Percentiles rank a stretch among this genome's conserved stretches.
phyloP scores from a whole-genome alignment of 1,140 invertebrate species.

The Cherax quadricarinatus region DNA sequence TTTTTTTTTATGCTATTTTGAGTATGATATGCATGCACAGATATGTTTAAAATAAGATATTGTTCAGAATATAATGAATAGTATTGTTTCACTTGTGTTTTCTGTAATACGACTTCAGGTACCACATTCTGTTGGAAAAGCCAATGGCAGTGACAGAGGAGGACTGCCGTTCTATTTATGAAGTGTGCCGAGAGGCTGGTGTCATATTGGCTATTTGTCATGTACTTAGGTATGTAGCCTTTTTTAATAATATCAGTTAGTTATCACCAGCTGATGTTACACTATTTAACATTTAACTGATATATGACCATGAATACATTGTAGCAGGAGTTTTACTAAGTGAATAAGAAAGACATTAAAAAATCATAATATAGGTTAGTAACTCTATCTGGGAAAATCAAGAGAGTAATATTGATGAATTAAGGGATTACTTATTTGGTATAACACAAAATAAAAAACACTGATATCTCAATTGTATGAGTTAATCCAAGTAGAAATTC shows the following conservation, averaged over 20 bases:
- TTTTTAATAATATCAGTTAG: neutral
- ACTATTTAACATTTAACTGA: neutral
- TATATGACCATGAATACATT: neutral
- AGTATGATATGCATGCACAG: neutral
- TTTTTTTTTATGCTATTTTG: too few species aligned
- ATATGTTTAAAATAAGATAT: neutral
- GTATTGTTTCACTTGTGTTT: neutral
- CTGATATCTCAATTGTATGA: too few species aligned
- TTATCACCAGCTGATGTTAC: neutral
- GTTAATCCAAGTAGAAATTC: too few species aligned
- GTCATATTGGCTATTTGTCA: slow-evolving; percentile 78
- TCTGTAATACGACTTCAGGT: slow-evolving; percentile 27
- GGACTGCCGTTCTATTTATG: slow-evolving; percentile 77
- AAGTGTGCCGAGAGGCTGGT: slow-evolving; percentile 75
- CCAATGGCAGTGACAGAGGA: slow-evolving; percentile 78
- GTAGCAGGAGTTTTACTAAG: neutral
- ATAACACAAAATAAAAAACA: too few species aligned
- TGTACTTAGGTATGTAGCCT: slow-evolving; percentile 76
- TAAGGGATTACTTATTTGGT: too few species aligned
- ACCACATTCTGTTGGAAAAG: slow-evolving; percentile 79
- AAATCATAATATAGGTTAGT: too few species aligned
- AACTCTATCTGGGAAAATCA: too few species aligned
- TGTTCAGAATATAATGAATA: neutral
- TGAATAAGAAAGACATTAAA: too few species aligned
- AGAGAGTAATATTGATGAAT: too few species aligned